These are phyloP conservation scores for Pristionchus japonicus DNA, from an alignment of 2,888 invertebrate species.

Conservation along the genomic window DNA sequence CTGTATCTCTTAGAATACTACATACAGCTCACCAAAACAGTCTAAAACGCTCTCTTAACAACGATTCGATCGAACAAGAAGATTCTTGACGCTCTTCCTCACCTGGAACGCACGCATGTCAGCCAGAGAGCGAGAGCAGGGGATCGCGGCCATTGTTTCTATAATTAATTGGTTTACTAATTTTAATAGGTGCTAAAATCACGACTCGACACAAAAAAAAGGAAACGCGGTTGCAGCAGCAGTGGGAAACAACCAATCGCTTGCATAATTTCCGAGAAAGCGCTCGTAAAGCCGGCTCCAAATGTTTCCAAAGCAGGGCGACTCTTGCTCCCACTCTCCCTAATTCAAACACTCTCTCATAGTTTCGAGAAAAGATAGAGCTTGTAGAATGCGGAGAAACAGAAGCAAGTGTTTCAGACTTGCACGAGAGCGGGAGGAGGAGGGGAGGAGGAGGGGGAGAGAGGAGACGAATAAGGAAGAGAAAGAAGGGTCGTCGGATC, in stretches of 20 bases:
- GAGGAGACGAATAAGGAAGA: not conserved
- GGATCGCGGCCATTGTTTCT: conserved; percentile 54
- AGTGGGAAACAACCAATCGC: not conserved
- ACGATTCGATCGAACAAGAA: not conserved
- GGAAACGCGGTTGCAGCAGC: not conserved
- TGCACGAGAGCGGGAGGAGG: too few relatives aligned
- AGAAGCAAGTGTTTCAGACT: not conserved
- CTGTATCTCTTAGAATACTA: too few relatives aligned
- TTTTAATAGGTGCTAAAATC: not conserved
- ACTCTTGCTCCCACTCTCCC: not conserved
- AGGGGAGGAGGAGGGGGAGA: conserved; percentile 1
- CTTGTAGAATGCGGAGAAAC: not conserved
- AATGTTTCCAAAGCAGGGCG: not conserved
- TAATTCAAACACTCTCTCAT: not conserved
- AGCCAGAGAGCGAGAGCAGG: conserved; percentile 65
- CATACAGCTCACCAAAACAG: too few relatives aligned
- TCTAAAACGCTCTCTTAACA: not conserved
- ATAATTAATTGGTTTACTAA: not conserved
- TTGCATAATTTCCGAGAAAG: not conserved
- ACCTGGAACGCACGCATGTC: conserved; percentile 64
- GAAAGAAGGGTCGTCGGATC: not conserved
- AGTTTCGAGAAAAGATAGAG: not conserved
- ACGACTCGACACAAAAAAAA: not conserved
- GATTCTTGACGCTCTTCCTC: not conserved
- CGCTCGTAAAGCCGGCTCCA: not conserved